Conservation (phyloP, 2,888 invertebrate genomes). For the Cybosia mesomella region DNA sequence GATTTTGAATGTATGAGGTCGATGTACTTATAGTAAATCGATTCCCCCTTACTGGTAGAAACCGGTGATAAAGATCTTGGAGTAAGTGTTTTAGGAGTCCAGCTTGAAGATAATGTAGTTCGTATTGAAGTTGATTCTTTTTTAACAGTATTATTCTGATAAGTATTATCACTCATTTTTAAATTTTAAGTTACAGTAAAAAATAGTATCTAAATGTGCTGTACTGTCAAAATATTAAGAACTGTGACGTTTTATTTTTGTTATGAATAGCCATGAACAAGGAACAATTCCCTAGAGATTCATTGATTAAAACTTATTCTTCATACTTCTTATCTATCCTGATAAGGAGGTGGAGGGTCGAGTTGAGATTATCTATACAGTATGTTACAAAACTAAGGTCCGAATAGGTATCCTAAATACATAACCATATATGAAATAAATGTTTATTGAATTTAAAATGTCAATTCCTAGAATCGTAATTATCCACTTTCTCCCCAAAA, state of each 20-base stretch:
- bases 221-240: conserved; percentile 7
- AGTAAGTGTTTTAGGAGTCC: conserved; percentile 56
- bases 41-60: conserved; percentile 58
- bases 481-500: no score
- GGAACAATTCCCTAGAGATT: not conserved
- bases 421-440: no score
- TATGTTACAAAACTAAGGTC: no score
- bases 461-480: no score
- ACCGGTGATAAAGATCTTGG: conserved; percentile 64
- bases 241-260: conserved; percentile 7
- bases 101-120: conserved; percentile 58
- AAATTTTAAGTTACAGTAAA: conserved; percentile 22
- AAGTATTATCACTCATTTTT: conserved; percentile 61
- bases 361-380: no score
- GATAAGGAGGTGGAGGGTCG: no score
- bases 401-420: no score
- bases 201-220: not conserved
- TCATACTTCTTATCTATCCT: not conserved
- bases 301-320: not conserved
- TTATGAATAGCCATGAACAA: not conserved
- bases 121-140: conserved; percentile 55
- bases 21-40: conserved; percentile 71
- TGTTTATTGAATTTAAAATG: no score
- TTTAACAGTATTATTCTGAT: conserved; percentile 55
- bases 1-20: conserved; percentile 75